These are phyloP conservation scores for Hippopotamus amphibius DNA, from an alignment of 2,113 vertebrate genomes.

Conservation along the genomic window DNA sequence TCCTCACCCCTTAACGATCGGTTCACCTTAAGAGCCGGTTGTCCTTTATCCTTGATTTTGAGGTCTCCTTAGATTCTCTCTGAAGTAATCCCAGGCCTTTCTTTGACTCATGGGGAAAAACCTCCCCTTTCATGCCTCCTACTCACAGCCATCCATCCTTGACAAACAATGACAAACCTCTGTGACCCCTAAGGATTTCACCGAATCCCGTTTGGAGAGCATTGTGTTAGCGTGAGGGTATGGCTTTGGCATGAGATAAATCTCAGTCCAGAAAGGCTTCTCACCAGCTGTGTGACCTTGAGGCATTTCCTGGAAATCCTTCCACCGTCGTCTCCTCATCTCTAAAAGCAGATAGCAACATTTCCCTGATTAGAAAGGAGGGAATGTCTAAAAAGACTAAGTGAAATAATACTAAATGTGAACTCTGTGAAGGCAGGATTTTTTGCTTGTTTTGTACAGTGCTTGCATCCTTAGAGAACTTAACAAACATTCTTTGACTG, in stretches of 20 bases:
- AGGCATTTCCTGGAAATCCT: neutral
- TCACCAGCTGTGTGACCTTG: neutral
- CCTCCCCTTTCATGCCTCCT: neutral
- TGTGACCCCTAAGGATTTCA: neutral
- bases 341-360: neutral
- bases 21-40: neutral
- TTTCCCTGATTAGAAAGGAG: neutral
- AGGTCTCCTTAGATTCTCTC: neutral
- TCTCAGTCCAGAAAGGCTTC: neutral
- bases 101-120: neutral
- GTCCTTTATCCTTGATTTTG: neutral
- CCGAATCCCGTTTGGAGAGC: neutral
- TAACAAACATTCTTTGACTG: neutral
- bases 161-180: neutral
- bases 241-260: neutral
- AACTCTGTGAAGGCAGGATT: neutral
- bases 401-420: neutral
- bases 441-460: neutral
- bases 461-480: neutral
- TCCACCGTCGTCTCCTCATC: rapidly evolving
- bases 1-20: neutral
- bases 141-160: neutral
- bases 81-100: neutral
- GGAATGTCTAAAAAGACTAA: neutral
- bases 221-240: rapidly evolving